phyloP scores from a whole-genome alignment of 2,113 vertebrate species.

The Pterocles orientalis region DNA sequence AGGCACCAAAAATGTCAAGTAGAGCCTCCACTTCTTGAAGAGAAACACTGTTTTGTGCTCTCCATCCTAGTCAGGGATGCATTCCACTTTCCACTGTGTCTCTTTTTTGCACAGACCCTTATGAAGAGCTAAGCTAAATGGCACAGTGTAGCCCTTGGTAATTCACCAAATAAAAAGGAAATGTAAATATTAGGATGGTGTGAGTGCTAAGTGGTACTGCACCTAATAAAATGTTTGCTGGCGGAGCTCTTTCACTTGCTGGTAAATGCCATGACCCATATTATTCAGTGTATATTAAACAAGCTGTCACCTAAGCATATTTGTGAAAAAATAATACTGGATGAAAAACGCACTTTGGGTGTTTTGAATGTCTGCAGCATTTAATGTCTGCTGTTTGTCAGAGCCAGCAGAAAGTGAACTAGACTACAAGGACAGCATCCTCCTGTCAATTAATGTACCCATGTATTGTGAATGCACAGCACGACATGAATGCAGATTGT shows the following conservation, averaged over 20 bases:
- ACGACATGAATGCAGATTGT: background rate
- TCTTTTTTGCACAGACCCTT: background rate
- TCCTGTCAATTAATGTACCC: background rate
- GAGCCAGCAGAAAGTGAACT: background rate
- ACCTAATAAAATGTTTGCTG: constrained; percentile 20
- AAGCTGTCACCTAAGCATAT: constrained; percentile 62
- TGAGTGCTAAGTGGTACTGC: background rate
- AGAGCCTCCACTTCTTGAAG: background rate
- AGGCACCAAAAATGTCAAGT: background rate
- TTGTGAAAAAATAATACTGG: constrained; percentile 63
- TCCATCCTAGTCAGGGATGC: background rate
- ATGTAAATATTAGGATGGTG: background rate
- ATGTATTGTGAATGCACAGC: background rate
- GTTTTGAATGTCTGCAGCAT: constrained; percentile 36
- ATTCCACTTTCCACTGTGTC: background rate
- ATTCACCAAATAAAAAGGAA: constrained; percentile 6
- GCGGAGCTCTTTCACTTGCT: constrained; percentile 48
- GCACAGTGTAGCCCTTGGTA: background rate
- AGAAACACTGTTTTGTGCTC: background rate
- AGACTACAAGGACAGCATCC: background rate
- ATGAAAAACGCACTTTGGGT: constrained; percentile 39
- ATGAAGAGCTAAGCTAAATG: background rate
- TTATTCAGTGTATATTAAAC: constrained; percentile 73
- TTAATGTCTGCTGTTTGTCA: constrained; percentile 38
- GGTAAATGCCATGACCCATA: constrained; percentile 67